Base-by-base conservation (phyloP, 1,140 invertebrate species). In the Brachystomella parvula region DNA sequence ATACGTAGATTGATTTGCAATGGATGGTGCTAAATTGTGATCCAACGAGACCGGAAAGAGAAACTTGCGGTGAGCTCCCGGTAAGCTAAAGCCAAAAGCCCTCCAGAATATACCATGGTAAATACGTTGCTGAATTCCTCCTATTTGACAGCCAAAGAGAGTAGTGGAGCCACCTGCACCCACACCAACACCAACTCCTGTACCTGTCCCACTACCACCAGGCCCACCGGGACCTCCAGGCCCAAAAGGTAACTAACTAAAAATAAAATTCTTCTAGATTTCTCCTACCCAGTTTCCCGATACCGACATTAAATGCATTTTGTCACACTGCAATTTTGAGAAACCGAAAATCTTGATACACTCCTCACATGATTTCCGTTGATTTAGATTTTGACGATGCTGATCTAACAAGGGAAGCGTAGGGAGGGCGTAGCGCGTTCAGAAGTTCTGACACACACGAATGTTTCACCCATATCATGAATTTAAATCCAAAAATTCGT, bases 1-100 rank as follows among this genome's bases (percentile, higher is more conserved):
- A 21, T 63, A 63, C 28, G 47, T 74, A 89, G 87, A 83, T 89
- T 74, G 88, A 90, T 75, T 76, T 90, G 32, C 88, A 90, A 81
- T 89, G 86, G 87, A 86, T 89, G 85, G 82, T 87, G 15, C 78
- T 90, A 70, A 86, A 84, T 72, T 90, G 88, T 76, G 87, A 90
- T 77, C 85, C 87, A n/a, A 82, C 83, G 1, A 80, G 82, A 74
- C 84, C 86, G 12, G 81, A 85, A 68, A 78, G 85, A 72, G 86
- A 89, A 74, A 82, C 77, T n/a, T 90, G 88, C 75, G 81, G 82
- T 63, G 88, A 89, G 77, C 73, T 89, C 44, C 85, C 84, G 56
- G 82, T 85, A 79, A 79, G 75, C 75, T 64, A 35, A 72, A n/a
- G 35, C 26, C 56, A 24, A 53, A 53, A 12, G 24, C 24, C 12